phyloP scores from a whole-genome alignment of 30 jellyfish, hydroid and myxozoan species.

The Calvadosia cruxmelitensis region DNA sequence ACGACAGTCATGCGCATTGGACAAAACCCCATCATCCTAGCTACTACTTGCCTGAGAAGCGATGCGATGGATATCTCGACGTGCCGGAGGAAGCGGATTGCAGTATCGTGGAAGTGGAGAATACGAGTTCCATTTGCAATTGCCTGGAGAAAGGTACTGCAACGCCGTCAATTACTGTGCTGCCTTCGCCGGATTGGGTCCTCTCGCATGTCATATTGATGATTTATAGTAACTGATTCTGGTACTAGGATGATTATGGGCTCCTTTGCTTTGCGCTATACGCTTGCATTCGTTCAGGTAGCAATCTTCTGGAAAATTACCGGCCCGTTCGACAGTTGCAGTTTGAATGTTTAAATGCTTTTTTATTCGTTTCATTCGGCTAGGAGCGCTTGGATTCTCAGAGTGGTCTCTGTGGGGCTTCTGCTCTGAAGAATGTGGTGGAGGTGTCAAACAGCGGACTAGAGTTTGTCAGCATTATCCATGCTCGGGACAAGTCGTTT shows the following conservation, averaged over 20 bases:
- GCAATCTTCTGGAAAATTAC: too few species aligned
- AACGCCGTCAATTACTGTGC: too few species aligned
- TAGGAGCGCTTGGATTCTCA: constrained; percentile 35
- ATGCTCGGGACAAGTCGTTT: neutral
- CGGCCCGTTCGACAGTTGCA: too few species aligned
- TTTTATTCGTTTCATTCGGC: neutral
- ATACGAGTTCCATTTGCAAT: neutral
- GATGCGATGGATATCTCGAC: neutral
- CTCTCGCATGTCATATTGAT: too few species aligned
- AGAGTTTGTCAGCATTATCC: constrained; percentile 19
- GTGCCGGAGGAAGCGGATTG: neutral
- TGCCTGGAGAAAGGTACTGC: neutral
- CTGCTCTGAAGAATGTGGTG: constrained; percentile 40
- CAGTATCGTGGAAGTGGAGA: neutral
- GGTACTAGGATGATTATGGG: too few species aligned
- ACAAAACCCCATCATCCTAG: neutral
- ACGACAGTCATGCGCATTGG: neutral
- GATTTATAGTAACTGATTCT: too few species aligned
- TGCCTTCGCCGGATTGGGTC: too few species aligned
- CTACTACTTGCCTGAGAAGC: neutral
- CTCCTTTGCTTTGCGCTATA: too few species aligned
- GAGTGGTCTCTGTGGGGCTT: constrained; percentile 56
- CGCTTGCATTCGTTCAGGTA: too few species aligned
- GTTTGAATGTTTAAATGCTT: too few species aligned
- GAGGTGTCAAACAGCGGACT: constrained; percentile 19